Percentiles rank a stretch among this genome's conserved stretches.
phyloP scores from a whole-genome alignment of 2,797 vertebrate species.

The Dendrocincla fuliginosa region DNA sequence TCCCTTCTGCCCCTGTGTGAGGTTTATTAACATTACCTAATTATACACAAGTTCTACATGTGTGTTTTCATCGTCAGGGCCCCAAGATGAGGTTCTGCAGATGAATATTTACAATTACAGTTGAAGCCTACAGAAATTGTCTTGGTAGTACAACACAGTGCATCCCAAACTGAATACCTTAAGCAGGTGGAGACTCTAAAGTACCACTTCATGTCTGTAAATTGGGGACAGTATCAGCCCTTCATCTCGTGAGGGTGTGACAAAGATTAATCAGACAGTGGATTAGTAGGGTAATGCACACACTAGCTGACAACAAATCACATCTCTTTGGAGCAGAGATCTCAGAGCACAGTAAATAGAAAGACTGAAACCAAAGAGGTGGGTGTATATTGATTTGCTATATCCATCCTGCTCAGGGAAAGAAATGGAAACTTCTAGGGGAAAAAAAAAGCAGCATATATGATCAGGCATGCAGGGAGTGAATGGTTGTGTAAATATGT shows the following conservation, averaged over 20 bases:
- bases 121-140: background rate
- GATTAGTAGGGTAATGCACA: background rate
- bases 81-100: background rate
- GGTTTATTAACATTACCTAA: background rate
- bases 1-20: background rate
- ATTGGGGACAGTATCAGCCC: background rate
- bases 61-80: background rate
- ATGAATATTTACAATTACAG: background rate
- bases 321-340: background rate
- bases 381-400: background rate
- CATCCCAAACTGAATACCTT: background rate
- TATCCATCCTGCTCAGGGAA: background rate
- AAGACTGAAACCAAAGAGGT: background rate
- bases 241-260: background rate
- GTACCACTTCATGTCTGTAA: background rate
- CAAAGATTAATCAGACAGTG: background rate
- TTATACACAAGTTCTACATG: background rate
- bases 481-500: background rate
- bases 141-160: rapidly evolving
- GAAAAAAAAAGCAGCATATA: background rate
- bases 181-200: background rate
- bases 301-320: background rate
- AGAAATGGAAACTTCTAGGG: background rate
- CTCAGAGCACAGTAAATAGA: background rate
- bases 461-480: background rate